Conservation (phyloP, 2,888 invertebrate species). For the Caenorhabditis sinica region DNA sequence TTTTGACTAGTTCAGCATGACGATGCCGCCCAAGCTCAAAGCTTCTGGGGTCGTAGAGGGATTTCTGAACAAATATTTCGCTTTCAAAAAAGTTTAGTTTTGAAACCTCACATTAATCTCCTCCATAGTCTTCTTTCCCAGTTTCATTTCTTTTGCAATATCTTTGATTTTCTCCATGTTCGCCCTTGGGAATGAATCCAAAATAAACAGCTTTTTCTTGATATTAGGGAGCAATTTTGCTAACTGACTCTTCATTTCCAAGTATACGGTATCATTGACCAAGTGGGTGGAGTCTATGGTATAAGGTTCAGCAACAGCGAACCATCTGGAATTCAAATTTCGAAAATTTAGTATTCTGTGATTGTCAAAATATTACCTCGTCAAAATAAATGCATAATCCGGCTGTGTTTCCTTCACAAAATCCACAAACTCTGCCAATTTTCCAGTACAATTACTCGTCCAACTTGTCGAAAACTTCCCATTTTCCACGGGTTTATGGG, state of each 20-base stretch:
- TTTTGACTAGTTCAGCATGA: no score
- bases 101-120: no score
- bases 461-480: not conserved
- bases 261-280: conserved; percentile 24
- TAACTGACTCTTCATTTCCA: conserved; percentile 39
- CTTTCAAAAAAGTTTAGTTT: no score
- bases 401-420: conserved; percentile 31
- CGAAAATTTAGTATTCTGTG: no score
- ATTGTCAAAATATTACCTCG: conserved; percentile 11
- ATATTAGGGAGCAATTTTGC: conserved; percentile 18
- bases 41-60: no score
- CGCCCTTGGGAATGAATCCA: conserved; percentile 35
- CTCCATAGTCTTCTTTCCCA: no score
- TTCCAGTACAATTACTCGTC: not conserved
- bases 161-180: not conserved
- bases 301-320: not conserved
- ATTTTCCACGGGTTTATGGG: conserved; percentile 8
- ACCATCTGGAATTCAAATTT: no score
- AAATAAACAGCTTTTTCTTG: not conserved
- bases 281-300: not conserved
- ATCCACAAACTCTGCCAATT: conserved; percentile 31
- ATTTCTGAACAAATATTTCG: no score
- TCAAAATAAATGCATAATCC: conserved; percentile 51
- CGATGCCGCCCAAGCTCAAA: no score
- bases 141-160: conserved; percentile 27